These are phyloP conservation scores for Sesamia inferens DNA, from an alignment of 2,888 invertebrate species.

Conservation along the genomic window DNA sequence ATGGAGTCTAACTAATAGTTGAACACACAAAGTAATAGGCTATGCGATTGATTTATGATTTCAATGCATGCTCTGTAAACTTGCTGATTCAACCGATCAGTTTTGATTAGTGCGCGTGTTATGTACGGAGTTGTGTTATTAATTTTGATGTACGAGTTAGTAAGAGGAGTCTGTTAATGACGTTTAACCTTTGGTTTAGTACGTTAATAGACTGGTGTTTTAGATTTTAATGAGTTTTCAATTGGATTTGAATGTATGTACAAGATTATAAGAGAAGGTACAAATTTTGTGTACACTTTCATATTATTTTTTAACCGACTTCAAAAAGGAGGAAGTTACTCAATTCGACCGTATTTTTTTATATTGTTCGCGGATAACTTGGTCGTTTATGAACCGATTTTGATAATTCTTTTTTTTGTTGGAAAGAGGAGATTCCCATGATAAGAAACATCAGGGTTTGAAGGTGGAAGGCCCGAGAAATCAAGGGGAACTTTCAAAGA, in stretches of 20 bases:
- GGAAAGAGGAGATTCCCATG: too few relatives aligned
- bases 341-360: too few relatives aligned
- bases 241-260: background rate
- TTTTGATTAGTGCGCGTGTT: conserved; percentile 66
- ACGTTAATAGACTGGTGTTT: background rate
- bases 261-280: too few relatives aligned
- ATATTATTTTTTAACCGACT: too few relatives aligned
- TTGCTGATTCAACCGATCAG: conserved; percentile 68
- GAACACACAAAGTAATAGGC: conserved; percentile 82
- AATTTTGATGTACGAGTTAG: conserved; percentile 26
- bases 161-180: conserved; percentile 42
- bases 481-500: too few relatives aligned
- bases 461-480: too few relatives aligned
- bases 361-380: too few relatives aligned
- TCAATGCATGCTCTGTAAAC: conserved; percentile 75
- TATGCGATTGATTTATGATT: conserved; percentile 84
- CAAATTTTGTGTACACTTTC: too few relatives aligned
- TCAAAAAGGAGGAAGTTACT: too few relatives aligned
- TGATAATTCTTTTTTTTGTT: too few relatives aligned
- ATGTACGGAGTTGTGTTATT: conserved; percentile 37
- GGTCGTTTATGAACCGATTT: too few relatives aligned
- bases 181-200: conserved; percentile 7
- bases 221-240: conserved; percentile 12
- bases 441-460: too few relatives aligned
- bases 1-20: conserved; percentile 77